These are phyloP conservation scores for Clitarchus hookeri DNA, from an alignment of 2,888 invertebrate genomes.

Conservation along the genomic window DNA sequence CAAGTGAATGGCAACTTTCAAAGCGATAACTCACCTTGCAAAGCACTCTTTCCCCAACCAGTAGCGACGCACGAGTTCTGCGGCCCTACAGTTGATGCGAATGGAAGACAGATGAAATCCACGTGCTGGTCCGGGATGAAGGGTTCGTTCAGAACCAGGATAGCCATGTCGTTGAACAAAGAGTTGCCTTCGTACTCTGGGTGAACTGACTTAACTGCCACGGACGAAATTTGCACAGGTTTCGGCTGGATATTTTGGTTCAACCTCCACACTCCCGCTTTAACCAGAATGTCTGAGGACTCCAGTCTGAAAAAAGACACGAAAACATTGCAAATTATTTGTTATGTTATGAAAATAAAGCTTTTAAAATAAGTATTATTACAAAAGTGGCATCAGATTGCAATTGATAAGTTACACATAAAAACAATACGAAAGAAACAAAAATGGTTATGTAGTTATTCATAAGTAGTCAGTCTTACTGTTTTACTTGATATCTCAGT, in stretches of 20 bases:
- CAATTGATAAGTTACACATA: too few relatives aligned
- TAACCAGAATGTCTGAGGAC: slow-evolving; percentile 71
- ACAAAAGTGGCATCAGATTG: too few relatives aligned
- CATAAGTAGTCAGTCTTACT: too few relatives aligned
- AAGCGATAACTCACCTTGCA: slow-evolving; percentile 66
- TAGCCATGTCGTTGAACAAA: slow-evolving; percentile 70
- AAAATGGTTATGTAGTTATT: too few relatives aligned
- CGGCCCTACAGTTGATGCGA: slow-evolving; percentile 50
- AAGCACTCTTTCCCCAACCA: slow-evolving; percentile 80
- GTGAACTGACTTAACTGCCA: slow-evolving; percentile 70
- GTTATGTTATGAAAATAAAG: too few relatives aligned
- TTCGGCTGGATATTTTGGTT: slow-evolving; percentile 68
- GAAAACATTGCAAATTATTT: too few relatives aligned
- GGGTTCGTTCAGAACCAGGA: slow-evolving; percentile 67
- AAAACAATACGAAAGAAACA: too few relatives aligned
- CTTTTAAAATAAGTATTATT: too few relatives aligned
- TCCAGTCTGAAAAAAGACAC: slow-evolving; percentile 56
- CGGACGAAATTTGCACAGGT: slow-evolving; percentile 77
- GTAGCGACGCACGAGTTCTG: slow-evolving; percentile 71
- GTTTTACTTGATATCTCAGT: too few relatives aligned
- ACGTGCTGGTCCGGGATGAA: slow-evolving; percentile 70
- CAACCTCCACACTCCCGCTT: slow-evolving; percentile 83
- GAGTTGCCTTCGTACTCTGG: slow-evolving; percentile 68
- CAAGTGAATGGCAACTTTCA: too few relatives aligned
- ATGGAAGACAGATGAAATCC: slow-evolving; percentile 71